Evolutionary conservation across 2,888 invertebrate species (phyloP), one percentile per base, ranked within the genome.

Genomic region (Xestia sexstrigata): DNA sequence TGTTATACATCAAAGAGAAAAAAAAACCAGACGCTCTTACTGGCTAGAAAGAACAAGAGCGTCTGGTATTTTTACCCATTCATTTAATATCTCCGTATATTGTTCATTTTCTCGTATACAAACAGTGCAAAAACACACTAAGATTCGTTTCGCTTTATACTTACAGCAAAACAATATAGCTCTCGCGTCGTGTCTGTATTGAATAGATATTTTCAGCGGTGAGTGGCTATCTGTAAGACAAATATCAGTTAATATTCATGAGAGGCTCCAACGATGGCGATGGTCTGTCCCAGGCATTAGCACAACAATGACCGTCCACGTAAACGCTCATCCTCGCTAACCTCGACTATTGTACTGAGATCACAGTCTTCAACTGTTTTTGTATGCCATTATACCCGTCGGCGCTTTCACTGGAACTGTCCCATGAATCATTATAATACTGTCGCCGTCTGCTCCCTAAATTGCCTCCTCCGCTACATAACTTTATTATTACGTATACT

Each of bases 191-290:
- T 92, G 92, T 89, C 85, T 89, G 84, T 88, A 90, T 91, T 91
- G 91, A 91, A 91, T 83, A 87, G 90, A 91, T 90, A 90, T 93
- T 93, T 94, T 93, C 91, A 94, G 89, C 91, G 94, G 87, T 88
- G 88, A 92, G 90, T 92, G 89, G 89, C 91, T 89, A 89, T 92
- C 88, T 90, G 86, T 89, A 91, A 93, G 94, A 96, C 94, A 95
- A 95, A 94, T 93, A 93, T 91, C 86, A 86, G 88, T 95, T 94
- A 95, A 95, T 96, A 96, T 96, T 96, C 95, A 96, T 96, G 95
- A 96, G 94, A 83, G 89, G 89, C 90, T 90, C 89, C 87, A 89
- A 90, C 91, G 91, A 92, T 87, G 89, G 90, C 91, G 91, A 91
- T 91, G 91, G 92, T 87, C 91, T 90, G 92, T 91, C 90, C 90